Conservation (phyloP, 1,140 invertebrate species). For the Neoseiulus cucumeris region DNA sequence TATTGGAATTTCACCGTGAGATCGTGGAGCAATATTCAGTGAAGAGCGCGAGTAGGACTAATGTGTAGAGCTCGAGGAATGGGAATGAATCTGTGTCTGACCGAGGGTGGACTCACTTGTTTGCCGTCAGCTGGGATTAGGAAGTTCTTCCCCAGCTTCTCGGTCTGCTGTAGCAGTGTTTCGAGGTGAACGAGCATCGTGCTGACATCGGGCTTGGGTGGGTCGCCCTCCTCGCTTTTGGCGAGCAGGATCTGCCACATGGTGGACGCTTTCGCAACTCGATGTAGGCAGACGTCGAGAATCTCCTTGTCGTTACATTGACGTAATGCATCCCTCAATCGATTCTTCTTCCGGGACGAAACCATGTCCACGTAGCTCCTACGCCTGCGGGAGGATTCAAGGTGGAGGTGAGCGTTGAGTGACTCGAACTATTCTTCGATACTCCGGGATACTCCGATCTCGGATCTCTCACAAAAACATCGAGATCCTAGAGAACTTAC, state of each 20-base stretch:
- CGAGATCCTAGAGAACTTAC: too few species aligned
- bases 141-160: conserved; percentile 23
- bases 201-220: conserved; percentile 21
- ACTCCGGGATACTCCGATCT: too few species aligned
- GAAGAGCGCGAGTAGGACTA: too few species aligned
- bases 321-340: conserved; percentile 17
- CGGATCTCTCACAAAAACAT: too few species aligned
- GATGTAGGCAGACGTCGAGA: conserved; percentile 30
- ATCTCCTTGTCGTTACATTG: conserved; percentile 28
- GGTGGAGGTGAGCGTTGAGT: too few species aligned
- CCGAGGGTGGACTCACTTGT: neutral
- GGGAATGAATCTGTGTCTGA: neutral
- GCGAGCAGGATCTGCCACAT: conserved; percentile 31
- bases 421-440: too few species aligned
- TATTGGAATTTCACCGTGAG: too few species aligned
- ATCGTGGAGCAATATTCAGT: too few species aligned
- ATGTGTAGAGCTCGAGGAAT: too few species aligned
- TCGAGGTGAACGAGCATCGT: conserved; percentile 26
- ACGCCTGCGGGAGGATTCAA: neutral
- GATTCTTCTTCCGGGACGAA: neutral
- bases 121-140: conserved; percentile 18
- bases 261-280: conserved; percentile 26
- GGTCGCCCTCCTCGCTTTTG: conserved; percentile 26
- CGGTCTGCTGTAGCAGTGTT: conserved; percentile 24
- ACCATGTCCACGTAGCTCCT: conserved; percentile 4